phyloP scores from a whole-genome alignment of 2,888 invertebrate species.

The Exephanes ischioxanthus region DNA sequence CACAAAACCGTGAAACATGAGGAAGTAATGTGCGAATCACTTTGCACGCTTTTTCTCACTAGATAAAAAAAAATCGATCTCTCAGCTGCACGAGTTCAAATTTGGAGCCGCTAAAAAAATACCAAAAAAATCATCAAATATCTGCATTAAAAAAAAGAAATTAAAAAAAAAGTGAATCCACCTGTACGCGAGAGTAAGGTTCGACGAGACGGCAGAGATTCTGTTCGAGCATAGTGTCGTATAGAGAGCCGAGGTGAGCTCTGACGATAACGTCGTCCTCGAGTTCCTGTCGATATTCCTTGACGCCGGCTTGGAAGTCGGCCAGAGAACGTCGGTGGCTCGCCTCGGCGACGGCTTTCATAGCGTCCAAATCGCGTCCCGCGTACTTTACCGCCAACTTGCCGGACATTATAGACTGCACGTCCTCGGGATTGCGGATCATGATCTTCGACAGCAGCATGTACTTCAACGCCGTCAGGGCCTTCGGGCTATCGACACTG shows the following conservation, averaged over 20 bases:
- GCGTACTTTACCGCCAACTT: slow-evolving; percentile 99
- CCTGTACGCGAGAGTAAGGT: slow-evolving; percentile 98
- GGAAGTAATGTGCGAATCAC: too few relatives aligned
- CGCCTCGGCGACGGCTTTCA: slow-evolving; percentile 98
- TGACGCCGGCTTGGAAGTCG: slow-evolving; percentile 96
- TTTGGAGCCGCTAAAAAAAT: too few relatives aligned
- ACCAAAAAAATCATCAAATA: too few relatives aligned
- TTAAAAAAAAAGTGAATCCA: slow-evolving; percentile 63
- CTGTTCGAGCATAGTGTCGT: slow-evolving; percentile 99
- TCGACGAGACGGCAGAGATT: slow-evolving; percentile 99
- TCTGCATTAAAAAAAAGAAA: slow-evolving; percentile 70
- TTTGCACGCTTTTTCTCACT: too few relatives aligned
- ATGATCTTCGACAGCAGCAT: slow-evolving; percentile 99
- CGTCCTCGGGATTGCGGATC: slow-evolving; percentile 98
- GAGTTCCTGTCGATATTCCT: slow-evolving; percentile 94
- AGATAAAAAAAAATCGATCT: too few relatives aligned
- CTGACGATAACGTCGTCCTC: slow-evolving; percentile 98
- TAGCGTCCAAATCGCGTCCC: slow-evolving; percentile 98
- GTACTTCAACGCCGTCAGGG: slow-evolving; percentile 98
- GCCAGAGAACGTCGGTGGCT: slow-evolving; percentile 98
- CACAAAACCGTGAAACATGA: too few relatives aligned
- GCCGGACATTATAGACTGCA: slow-evolving; percentile 97
- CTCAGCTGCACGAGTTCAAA: too few relatives aligned
- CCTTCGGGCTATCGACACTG: slow-evolving; percentile 96
- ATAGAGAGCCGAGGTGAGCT: slow-evolving; percentile 98